Evolutionary conservation across 2,113 vertebrate species (phyloP).

Genomic region (Manacus vitellinus): DNA sequence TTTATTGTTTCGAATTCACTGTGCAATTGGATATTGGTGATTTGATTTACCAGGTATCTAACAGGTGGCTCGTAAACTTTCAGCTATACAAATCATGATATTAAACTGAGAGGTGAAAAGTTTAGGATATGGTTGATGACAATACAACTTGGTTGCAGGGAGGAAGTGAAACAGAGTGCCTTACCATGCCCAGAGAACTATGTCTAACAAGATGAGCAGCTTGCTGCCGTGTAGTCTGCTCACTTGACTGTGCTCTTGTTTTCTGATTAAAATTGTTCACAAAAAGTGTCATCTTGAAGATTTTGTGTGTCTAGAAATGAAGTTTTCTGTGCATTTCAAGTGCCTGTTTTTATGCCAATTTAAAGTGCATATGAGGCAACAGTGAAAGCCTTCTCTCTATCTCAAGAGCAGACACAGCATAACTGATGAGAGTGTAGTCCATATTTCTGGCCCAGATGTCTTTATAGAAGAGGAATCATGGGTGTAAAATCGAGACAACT

Average conservation of each 20-base stretch:
- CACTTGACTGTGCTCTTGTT: neutral
- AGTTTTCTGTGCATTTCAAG: neutral
- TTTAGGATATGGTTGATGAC: neutral
- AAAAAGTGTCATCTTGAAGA: neutral
- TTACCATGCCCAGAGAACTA: neutral
- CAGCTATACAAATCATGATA: neutral
- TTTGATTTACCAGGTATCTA: neutral
- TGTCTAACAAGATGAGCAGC: neutral
- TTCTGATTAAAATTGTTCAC: neutral
- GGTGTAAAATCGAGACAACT: neutral
- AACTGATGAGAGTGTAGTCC: neutral
- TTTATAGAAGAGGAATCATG: neutral
- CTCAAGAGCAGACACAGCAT: neutral
- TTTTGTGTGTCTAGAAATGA: neutral
- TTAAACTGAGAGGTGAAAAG: neutral
- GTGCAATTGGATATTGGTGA: neutral
- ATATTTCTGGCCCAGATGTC: neutral
- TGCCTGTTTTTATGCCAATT: neutral
- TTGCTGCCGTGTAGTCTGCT: neutral
- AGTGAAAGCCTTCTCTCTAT: neutral
- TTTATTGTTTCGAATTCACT: neutral
- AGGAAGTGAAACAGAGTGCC: neutral
- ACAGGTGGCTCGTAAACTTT: neutral
- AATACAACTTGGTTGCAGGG: neutral
- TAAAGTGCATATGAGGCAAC: neutral